Percentiles rank a stretch among this genome's conserved stretches.
phyloP scores from a whole-genome alignment of 2,888 invertebrate genomes.

The Nasonovia ribisnigri region DNA sequence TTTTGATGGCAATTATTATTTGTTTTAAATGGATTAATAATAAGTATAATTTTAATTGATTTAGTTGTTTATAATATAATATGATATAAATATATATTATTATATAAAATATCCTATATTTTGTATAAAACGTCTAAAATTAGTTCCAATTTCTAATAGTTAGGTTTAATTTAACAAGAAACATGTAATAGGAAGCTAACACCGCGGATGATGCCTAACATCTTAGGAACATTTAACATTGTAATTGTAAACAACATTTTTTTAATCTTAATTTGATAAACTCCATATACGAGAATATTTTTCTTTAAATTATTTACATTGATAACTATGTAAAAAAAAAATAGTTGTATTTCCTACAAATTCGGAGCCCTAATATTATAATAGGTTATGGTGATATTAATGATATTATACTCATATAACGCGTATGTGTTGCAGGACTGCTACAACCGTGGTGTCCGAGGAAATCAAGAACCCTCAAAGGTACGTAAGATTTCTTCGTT shows the following conservation, averaged over 20 bases:
- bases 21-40: neutral
- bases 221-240: neutral
- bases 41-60: neutral
- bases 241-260: no score
- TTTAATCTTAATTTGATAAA: no score
- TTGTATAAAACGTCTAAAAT: neutral
- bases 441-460: conserved; percentile 81
- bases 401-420: neutral
- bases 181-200: neutral
- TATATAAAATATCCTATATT: no score
- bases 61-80: neutral
- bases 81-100: no score
- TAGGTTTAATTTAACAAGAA: no score
- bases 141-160: neutral
- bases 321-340: neutral
- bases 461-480: conserved; percentile 81
- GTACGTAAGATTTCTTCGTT: conserved; percentile 71
- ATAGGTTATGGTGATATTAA: neutral
- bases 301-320: neutral
- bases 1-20: neutral
- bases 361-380: neutral
- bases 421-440: conserved; percentile 73
- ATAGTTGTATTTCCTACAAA: neutral
- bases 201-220: neutral
- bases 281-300: no score